A percentile compares a stretch with the other conserved stretches of the same genome.
Conservation (phyloP, 1,140 invertebrate genomes). For the Drosophila repletoides region DNA sequence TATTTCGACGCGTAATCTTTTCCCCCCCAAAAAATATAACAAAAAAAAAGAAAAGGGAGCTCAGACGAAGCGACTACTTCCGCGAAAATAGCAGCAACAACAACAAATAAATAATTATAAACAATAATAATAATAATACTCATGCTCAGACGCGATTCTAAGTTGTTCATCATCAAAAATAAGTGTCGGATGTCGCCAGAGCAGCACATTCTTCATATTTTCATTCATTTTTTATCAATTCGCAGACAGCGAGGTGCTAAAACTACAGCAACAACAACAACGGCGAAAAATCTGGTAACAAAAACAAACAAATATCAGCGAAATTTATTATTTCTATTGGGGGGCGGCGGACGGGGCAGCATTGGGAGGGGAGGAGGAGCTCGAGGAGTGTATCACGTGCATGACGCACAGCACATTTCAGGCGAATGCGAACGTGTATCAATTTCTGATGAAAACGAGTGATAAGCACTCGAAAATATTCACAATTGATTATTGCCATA, state of each 20-base stretch:
- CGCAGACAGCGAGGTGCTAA: slow-evolving; percentile 46
- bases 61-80: slow-evolving; percentile 38
- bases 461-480: not conserved
- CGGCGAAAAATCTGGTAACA: not conserved
- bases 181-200: slow-evolving; percentile 43
- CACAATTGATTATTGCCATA: too few species aligned
- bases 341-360: not conserved
- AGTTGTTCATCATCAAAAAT: slow-evolving; percentile 29
- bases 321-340: slow-evolving; percentile 33
- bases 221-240: slow-evolving; percentile 12
- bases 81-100: slow-evolving; percentile 35
- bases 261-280: slow-evolving; percentile 22
- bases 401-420: slow-evolving; percentile 51
- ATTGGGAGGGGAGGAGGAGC: slow-evolving; percentile 5
- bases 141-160: slow-evolving; percentile 6
- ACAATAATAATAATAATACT: slow-evolving; percentile 52
- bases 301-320: slow-evolving; percentile 31
- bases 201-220: slow-evolving; percentile 49
- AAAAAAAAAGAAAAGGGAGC: not conserved
- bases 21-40: slow-evolving; percentile 23
- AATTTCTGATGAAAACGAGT: slow-evolving; percentile 20
- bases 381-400: slow-evolving; percentile 56
- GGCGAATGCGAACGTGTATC: slow-evolving; percentile 6
- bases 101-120: slow-evolving; percentile 41
- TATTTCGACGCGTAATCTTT: slow-evolving; percentile 30